phyloP scores from a whole-genome alignment of 2,113 vertebrate genomes.

The Daboia siamensis region DNA sequence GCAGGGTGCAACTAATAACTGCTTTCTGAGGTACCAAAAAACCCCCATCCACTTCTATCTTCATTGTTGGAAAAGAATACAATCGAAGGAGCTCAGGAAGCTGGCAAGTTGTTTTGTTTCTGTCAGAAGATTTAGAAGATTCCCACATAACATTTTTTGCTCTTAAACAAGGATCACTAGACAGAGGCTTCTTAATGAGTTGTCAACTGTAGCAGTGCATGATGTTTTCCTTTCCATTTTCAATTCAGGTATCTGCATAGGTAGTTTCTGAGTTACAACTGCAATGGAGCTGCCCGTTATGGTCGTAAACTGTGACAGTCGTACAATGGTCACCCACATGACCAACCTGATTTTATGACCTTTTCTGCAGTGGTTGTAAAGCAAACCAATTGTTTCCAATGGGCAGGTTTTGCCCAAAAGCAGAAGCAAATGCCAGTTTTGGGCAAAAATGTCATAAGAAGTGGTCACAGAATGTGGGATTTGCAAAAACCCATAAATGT shows the following conservation, averaged over 20 bases:
- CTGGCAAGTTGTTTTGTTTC: neutral
- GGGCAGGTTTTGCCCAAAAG: neutral
- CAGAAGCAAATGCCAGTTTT: neutral
- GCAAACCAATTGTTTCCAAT: neutral
- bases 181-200: constrained; percentile 25
- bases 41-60: constrained; percentile 12
- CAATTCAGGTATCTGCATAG: neutral
- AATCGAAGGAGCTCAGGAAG: neutral
- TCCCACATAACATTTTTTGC: constrained; percentile 21
- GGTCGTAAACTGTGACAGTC: neutral
- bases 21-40: too few species aligned
- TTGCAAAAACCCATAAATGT: neutral
- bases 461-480: neutral
- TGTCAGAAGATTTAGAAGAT: constrained; percentile 6
- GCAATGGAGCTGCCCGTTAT: neutral
- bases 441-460: neutral
- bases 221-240: neutral
- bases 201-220: constrained; percentile 17
- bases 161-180: constrained; percentile 5
- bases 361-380: neutral
- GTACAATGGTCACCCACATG: neutral
- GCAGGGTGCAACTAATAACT: too few species aligned
- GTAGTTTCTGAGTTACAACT: neutral
- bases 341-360: neutral
- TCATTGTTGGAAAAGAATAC: constrained; percentile 11